Conservation (phyloP, 2,113 vertebrate species). For the Gambusia affinis region DNA sequence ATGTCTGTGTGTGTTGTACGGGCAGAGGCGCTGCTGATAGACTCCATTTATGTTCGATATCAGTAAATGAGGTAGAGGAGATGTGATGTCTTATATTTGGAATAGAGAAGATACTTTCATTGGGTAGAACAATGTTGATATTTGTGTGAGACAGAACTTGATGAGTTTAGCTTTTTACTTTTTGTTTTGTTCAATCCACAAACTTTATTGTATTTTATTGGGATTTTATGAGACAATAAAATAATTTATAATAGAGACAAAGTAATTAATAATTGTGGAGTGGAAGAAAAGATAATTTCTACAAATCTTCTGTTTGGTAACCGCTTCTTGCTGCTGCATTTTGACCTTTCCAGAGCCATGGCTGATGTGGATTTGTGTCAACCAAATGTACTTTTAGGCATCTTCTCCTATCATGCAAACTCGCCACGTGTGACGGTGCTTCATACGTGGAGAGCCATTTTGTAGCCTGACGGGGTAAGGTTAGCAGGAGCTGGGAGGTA, state of each 20-base stretch:
- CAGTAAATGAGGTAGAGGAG: constrained; percentile 9
- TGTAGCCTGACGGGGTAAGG: constrained; percentile 47
- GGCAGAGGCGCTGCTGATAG: constrained; percentile 26
- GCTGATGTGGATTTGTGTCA: neutral
- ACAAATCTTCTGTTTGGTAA: neutral
- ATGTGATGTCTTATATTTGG: constrained; percentile 6
- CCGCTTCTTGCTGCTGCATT: neutral
- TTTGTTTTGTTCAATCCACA: neutral
- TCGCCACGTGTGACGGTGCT: constrained; percentile 37
- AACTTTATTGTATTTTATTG: neutral
- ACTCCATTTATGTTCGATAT: constrained; percentile 40
- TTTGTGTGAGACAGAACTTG: constrained; percentile 3
- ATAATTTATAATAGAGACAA: too few species aligned
- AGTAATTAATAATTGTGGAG: too few species aligned
- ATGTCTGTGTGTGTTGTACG: constrained; percentile 2
- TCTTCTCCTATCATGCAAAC: neutral
- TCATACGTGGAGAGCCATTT: constrained; percentile 5
- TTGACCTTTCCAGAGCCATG: neutral
- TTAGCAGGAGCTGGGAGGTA: constrained; percentile 47
- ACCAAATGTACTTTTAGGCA: neutral
- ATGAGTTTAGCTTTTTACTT: neutral
- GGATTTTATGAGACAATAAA: too few species aligned
- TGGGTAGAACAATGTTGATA: constrained; percentile 12
- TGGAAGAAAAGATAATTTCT: neutral
- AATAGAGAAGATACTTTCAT: constrained; percentile 23